Conservation (phyloP, 2,888 invertebrate genomes). For the Ophion ventricosus region DNA sequence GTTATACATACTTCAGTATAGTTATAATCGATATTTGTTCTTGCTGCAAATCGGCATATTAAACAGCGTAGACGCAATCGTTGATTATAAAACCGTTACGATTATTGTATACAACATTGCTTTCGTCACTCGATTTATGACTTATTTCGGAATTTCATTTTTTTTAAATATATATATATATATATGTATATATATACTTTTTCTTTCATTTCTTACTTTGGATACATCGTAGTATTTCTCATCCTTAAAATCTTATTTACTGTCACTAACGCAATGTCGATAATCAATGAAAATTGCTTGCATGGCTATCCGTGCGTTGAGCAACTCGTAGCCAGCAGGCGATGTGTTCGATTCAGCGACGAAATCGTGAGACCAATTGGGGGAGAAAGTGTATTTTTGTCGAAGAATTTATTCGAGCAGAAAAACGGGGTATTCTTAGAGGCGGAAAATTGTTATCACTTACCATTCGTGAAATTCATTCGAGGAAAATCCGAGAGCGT, state of each 20-base stretch:
- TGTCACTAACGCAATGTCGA: conserved; percentile 70
- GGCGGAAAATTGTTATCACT: conserved; percentile 8
- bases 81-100: conserved; percentile 73
- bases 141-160: conserved; percentile 66
- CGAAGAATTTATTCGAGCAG: conserved; percentile 19
- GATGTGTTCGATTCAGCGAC: conserved; percentile 19
- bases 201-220: conserved; percentile 23
- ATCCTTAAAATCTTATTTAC: conserved; percentile 77
- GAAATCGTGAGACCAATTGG: conserved; percentile 27
- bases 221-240: conserved; percentile 48
- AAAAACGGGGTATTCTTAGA: conserved; percentile 16
- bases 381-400: conserved; percentile 28
- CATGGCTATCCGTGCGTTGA: conserved; percentile 66
- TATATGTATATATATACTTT: no score
- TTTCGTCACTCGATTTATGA: conserved; percentile 73
- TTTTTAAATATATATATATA: conserved; percentile 58
- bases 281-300: conserved; percentile 71
- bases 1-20: conserved; percentile 76
- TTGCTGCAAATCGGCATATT: conserved; percentile 70
- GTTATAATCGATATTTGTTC: conserved; percentile 74
- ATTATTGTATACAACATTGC: conserved; percentile 74
- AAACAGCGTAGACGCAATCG: conserved; percentile 74
- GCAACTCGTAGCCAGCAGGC: conserved; percentile 54
- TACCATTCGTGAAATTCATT: conserved; percentile 22
- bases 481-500: conserved; percentile 18